Evolutionary conservation across 2,888 invertebrate genomes (phyloP).

Genomic region (Drosophila mulleri): DNA sequence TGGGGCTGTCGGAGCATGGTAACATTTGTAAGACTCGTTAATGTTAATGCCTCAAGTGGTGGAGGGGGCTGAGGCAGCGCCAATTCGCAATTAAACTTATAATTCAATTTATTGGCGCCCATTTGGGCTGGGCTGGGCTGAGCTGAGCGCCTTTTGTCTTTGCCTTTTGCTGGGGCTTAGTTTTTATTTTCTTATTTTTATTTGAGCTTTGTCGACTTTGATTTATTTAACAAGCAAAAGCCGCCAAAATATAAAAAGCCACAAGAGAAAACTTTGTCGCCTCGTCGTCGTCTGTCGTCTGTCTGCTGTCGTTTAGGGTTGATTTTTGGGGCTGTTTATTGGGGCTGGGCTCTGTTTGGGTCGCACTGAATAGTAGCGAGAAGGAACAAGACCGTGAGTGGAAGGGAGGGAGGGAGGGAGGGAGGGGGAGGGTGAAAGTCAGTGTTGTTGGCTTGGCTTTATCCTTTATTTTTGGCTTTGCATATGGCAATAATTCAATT

Average conservation of each 20-base stretch:
- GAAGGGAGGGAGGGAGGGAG: rapidly evolving
- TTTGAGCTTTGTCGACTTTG: slow-evolving; percentile 63
- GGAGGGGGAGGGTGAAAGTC: rapidly evolving
- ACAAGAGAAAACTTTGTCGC: slow-evolving; percentile 66
- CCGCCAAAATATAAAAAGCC: slow-evolving; percentile 60
- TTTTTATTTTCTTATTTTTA: slow-evolving; percentile 8
- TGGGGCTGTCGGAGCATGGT: not conserved
- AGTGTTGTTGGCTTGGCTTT: slow-evolving; percentile 13
- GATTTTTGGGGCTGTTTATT: slow-evolving; percentile 13
- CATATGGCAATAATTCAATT: slow-evolving; percentile 80
- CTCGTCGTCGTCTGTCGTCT: slow-evolving; percentile 39
- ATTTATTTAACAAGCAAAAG: slow-evolving; percentile 70
- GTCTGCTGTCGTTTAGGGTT: slow-evolving; percentile 24
- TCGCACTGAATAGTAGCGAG: not conserved
- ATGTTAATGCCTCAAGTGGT: slow-evolving; percentile 2
- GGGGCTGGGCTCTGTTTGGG: slow-evolving; percentile 3
- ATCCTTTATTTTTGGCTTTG: slow-evolving; percentile 67
- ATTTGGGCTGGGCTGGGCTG: slow-evolving; percentile 38
- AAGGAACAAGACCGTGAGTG: no score
- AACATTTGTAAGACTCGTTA: slow-evolving; percentile 8
- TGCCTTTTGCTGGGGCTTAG: slow-evolving; percentile 18
- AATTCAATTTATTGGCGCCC: slow-evolving; percentile 72
- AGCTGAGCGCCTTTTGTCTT: slow-evolving; percentile 37
- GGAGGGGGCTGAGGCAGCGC: slow-evolving; percentile 9
- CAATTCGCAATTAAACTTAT: slow-evolving; percentile 69